Base-by-base conservation (phyloP, 2,888 invertebrate genomes). In the Lasioglossum villosulum region DNA sequence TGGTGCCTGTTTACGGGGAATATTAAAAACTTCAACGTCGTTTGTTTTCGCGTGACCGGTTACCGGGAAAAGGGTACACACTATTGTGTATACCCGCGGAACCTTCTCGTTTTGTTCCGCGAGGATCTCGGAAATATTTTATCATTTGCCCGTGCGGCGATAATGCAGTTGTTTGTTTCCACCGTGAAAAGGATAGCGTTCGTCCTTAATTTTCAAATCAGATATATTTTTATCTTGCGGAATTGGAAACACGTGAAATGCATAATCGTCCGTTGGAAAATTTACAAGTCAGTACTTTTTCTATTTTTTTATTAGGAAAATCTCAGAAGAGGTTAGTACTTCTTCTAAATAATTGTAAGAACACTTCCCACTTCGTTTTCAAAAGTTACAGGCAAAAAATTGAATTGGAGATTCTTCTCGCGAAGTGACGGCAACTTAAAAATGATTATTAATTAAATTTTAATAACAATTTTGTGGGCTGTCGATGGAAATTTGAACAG, bases 21-120 rank as follows among this genome's bases (percentile, higher is more conserved):
- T 95, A 95, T 95, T 94, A 94, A 95, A 95, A 95, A 95, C 94
- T 95, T 94, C 92, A 91, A 90, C 88, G 89, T 87, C 88, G 82
- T 88, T 83, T 80, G 88, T 80, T 79, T 86, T 81, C 78, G 86
- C 88, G 79, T 83, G 89, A 89, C 88, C 88, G 88, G 88, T 72
- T 84, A 75, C 73, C 63, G 14, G 30, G 84, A 74, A 79, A 86
- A 82, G 72, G 77, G 75, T 59, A 42, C 52, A 23, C 27, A 16
- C 59, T 71, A 75, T 37, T 4, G 4, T 37, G 4, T 37, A 37
- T 59, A 42, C 39, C 73, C 48, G 16, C 34, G 48, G 66, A 78
- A 71, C 52, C 37, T 68, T 14, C 23, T 27, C 27, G 30, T 42
- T 71, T 45, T 71, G 42, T 30, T n/a, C 10, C 6, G 3, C 23